Evolutionary conservation across 2,113 vertebrate species (phyloP), one percentile per base, ranked within the genome.

Genomic region (Plotosus lineatus): DNA sequence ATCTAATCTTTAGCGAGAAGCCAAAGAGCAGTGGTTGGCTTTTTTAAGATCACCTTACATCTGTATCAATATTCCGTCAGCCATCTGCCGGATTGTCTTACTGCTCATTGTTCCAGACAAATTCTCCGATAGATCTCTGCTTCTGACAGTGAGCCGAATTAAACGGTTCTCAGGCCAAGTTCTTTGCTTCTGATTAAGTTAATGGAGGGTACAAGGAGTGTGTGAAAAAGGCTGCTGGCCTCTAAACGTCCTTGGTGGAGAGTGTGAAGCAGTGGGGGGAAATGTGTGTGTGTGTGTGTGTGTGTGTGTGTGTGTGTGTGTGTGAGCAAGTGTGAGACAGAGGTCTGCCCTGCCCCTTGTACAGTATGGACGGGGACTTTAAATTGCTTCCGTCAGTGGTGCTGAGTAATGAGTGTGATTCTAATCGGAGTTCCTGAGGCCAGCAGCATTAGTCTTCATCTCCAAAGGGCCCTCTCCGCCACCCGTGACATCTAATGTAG

Each of bases 371-470:
- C 90, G 87, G 82, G 91, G 91, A 88, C 90, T 92, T 92, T 93
- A 94, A 93, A 94, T 94, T 93, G 93, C 93, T 94, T 93, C 93
- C 92, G 90, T 93, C 91, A 92, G 91, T 80, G 81, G 68, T 86
- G 85, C 92, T 94, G 93, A 94, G 92, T 94, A 94, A 94, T 94
- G 93, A 94, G 90, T 92, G 90, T 91, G 91, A 94, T 93, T 94
- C 91, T 94, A 94, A 94, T 94, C 91, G 91, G 86, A 91, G 93
- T 93, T 94, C 93, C 92, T 88, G 90, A 90, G 93, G 93, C 93
- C 92, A 89, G 89, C 85, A 88, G 90, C 92, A 94, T 94, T 93
- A 93, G 93, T 94, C 93, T 94, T 94, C 92, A 94, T 94, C 93
- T 93, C 88, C 86, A 84, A 88, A 40, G 88, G 89, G 79, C 89